phyloP scores from a whole-genome alignment of 2,888 invertebrate genomes.

The Vesta saturnalis region DNA sequence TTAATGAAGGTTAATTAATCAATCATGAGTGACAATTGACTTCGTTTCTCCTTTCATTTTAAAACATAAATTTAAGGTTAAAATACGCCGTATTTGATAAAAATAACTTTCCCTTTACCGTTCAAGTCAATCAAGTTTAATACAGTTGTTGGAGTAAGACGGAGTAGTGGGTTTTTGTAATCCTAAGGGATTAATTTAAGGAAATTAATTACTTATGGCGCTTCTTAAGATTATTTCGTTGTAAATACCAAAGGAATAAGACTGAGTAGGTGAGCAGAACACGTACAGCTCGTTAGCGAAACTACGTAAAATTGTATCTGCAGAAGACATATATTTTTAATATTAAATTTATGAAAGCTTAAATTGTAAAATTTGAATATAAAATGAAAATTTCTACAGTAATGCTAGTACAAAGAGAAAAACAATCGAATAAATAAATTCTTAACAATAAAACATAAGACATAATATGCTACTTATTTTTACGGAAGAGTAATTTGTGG shows the following conservation, averaged over 20 bases:
- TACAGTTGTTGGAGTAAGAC: constrained; percentile 20
- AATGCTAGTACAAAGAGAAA: not conserved
- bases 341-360: constrained; percentile 18
- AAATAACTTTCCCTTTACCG: not conserved
- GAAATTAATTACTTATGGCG: constrained; percentile 36
- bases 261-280: constrained; percentile 24
- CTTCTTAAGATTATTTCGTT: constrained; percentile 33
- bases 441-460: constrained; percentile 38
- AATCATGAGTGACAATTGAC: too few species aligned
- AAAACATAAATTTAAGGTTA: not conserved
- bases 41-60: too few species aligned
- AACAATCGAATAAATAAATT: constrained; percentile 31
- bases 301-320: constrained; percentile 26
- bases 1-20: too few species aligned
- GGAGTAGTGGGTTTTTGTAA: constrained; percentile 24
- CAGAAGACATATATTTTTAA: constrained; percentile 19
- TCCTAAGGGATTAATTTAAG: constrained; percentile 37
- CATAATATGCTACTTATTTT: constrained; percentile 40
- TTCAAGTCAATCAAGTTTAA: constrained; percentile 2
- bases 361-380: constrained; percentile 5
- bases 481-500: constrained; percentile 38
- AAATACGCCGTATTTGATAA: not conserved
- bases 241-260: constrained; percentile 30
- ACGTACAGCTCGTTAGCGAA: constrained; percentile 31
- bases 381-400: not conserved